phyloP scores from a whole-genome alignment of 2,797 vertebrate genomes.

The Enteromius treurensis region DNA sequence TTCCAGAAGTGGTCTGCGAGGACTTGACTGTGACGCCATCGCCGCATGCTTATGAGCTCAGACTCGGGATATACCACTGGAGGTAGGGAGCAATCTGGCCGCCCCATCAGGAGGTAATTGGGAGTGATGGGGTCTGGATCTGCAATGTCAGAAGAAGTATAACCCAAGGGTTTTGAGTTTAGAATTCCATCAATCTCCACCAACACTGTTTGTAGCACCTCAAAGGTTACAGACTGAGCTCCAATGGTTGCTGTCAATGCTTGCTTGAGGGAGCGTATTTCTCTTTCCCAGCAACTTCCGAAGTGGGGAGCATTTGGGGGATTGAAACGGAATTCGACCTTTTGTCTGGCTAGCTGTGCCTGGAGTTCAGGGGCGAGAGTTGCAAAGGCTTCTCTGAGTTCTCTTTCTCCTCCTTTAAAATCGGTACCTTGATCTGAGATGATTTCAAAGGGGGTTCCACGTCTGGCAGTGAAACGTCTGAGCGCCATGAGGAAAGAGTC shows the following conservation, averaged over 20 bases:
- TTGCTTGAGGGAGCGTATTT: neutral
- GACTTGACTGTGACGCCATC: neutral
- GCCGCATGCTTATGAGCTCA: neutral
- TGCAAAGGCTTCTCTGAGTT: neutral
- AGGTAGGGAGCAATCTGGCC: neutral
- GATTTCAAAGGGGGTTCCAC: neutral
- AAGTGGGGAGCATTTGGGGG: neutral
- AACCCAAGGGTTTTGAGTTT: constrained; percentile 35
- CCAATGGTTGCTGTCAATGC: neutral
- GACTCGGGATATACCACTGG: neutral
- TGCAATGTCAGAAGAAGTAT: neutral
- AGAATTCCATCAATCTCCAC: constrained; percentile 34
- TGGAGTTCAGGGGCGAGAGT: neutral
- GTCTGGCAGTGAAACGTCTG: neutral
- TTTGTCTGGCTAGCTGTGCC: neutral
- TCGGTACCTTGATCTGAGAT: neutral
- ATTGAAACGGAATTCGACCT: constrained; percentile 4
- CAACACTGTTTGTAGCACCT: constrained; percentile 9
- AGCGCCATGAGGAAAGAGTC: constrained; percentile 8
- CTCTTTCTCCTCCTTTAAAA: neutral
- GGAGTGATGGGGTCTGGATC: neutral
- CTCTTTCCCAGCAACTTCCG: neutral
- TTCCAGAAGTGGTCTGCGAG: constrained; percentile 14
- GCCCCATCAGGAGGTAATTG: constrained; percentile 36
- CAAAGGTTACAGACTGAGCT: constrained; percentile 3